These are phyloP conservation scores for Onychostoma macrolepis DNA, from an alignment of 2,113 vertebrate species.

Conservation along the genomic window DNA sequence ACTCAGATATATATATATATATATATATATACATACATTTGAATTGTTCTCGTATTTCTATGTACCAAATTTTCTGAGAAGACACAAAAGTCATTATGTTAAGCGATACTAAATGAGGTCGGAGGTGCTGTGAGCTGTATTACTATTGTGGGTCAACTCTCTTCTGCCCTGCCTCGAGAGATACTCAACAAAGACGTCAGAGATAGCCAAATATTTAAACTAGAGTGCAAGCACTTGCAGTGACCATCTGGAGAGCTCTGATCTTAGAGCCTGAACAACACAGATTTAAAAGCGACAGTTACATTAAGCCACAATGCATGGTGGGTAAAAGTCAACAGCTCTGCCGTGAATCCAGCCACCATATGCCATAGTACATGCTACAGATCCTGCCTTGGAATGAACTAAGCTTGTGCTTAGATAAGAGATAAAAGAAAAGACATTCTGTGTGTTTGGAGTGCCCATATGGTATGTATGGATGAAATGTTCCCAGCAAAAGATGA, in stretches of 20 bases:
- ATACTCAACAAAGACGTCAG: not conserved
- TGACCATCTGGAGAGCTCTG: conserved; percentile 19
- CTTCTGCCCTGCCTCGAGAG: not conserved
- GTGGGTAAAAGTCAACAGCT: conserved; percentile 19
- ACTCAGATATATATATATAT: too few species aligned
- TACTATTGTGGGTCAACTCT: not conserved
- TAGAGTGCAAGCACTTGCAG: not conserved
- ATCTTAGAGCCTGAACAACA: not conserved
- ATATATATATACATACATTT: too few species aligned
- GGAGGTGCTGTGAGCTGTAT: not conserved
- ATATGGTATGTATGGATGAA: not conserved
- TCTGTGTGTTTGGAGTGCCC: conserved; percentile 1
- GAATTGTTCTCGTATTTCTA: not conserved
- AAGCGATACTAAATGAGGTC: conserved; percentile 11
- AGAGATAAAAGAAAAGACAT: conserved; percentile 18
- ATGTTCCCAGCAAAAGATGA: not conserved
- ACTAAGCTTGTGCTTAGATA: not conserved
- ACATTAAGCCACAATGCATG: conserved; percentile 32
- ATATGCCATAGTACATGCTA: conserved; percentile 36
- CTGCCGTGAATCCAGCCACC: conserved; percentile 29
- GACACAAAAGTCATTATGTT: not conserved
- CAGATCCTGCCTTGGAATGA: not conserved
- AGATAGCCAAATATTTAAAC: conserved; percentile 11
- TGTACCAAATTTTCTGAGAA: not conserved
- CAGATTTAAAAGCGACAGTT: conserved; percentile 41